Base-by-base conservation (phyloP, 2,797 vertebrate species). In the Anas georgica region DNA sequence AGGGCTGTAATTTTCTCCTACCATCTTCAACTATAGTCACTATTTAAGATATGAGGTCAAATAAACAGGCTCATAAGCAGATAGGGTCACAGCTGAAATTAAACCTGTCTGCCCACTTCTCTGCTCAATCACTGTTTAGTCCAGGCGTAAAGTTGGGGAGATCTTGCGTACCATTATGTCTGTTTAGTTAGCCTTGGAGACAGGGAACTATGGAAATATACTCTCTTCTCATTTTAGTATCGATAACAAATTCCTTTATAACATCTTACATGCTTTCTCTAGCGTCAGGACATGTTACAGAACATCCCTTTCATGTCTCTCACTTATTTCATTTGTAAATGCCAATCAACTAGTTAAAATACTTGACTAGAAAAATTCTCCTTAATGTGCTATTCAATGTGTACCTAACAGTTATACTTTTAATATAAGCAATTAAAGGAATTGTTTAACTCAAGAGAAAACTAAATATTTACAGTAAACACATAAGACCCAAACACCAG, bases 11-110 rank as follows among this genome's bases (percentile, higher is more conserved):
- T 83, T 92, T 90, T 83, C 68, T 82, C 33, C 35, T 91, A 20
- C 25, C 2, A 0, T 78, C 62, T 72, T 83, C 70, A 86, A 16
- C 46, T 88, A 41, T 25, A 82, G 33, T 37, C 29, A 52, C 35
- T 92, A 83, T 69, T 93, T 72, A 89, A 93, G 35, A 78, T 25
- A 86, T 1, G 20, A 88, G 18, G 39, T 76, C 77, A 94, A 67
- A 33, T 59, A 80, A 43, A 84, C 25, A 66, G 37, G 35, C 14
- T 50, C 8, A 56, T 63, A 90, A 86, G 28, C 35, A 62, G 39
- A 48, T 18, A 41, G 35, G 17, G 22, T 45, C 52, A 60, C 5
- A 85, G 50, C 25, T 75, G 64, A 94, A 94, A 92, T 73, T 55
- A 81, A 93, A 89, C 33, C 28, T 52, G 37, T 83, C 69, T 91